Evolutionary conservation across 1,140 invertebrate genomes (phyloP).

Genomic region (Portunus trituberculatus): DNA sequence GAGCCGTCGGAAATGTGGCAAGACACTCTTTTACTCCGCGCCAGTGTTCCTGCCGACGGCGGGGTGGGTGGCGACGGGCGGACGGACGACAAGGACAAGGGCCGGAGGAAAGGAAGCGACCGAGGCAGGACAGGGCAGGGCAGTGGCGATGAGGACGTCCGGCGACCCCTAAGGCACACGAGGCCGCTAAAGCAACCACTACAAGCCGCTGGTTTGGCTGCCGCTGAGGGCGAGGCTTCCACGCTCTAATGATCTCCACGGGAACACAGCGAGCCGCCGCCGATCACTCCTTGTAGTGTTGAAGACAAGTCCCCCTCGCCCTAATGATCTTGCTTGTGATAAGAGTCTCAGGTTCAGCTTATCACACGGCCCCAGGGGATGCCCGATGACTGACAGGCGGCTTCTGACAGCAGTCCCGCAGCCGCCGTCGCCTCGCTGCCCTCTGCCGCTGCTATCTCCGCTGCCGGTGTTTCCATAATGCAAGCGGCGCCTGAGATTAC

Average conservation of each 20-base stretch:
- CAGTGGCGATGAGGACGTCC: neutral
- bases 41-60: neutral
- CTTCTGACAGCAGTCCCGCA: neutral
- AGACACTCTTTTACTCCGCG: neutral
- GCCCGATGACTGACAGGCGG: neutral
- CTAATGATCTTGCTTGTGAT: constrained; percentile 4
- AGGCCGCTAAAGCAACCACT: neutral
- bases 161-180: neutral
- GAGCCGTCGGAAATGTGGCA: constrained; percentile 27
- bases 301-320: neutral
- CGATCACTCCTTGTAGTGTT: neutral
- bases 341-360: neutral
- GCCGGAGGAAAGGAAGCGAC: neutral
- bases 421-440: neutral
- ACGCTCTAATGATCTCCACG: neutral
- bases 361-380: neutral
- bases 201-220: neutral
- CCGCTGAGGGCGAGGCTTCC: neutral
- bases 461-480: neutral
- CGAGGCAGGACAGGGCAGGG: neutral
- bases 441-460: neutral
- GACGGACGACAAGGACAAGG: neutral
- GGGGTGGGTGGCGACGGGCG: neutral
- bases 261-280: neutral
- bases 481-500: constrained; percentile 8